Conservation (phyloP, 1,140 invertebrate genomes). For the Drosophila rufa region DNA sequence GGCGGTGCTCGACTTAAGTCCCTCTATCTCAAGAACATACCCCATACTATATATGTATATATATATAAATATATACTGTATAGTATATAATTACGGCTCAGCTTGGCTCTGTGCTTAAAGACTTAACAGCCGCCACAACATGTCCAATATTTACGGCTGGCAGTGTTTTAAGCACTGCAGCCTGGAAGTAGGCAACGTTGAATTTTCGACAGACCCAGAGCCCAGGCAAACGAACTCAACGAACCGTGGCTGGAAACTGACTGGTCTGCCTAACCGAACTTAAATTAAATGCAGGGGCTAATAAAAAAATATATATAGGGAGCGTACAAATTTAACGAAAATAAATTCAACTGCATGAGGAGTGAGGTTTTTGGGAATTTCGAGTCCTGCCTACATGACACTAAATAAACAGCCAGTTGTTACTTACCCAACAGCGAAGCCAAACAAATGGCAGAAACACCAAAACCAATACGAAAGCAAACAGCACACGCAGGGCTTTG, state of each 20-base stretch:
- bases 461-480: slow-evolving; percentile 72
- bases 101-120: slow-evolving; percentile 24
- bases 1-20: slow-evolving; percentile 21
- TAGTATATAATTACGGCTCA: slow-evolving; percentile 36
- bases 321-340: slow-evolving; percentile 68
- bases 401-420: slow-evolving; percentile 81
- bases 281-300: slow-evolving; percentile 67
- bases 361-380: slow-evolving; percentile 3
- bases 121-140: slow-evolving; percentile 1
- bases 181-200: slow-evolving; percentile 67
- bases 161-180: slow-evolving; percentile 40
- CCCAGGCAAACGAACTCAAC: slow-evolving; percentile 30
- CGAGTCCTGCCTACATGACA: slow-evolving; percentile 68
- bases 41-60: neutral
- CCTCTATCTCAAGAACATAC: slow-evolving; percentile 5
- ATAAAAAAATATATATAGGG: slow-evolving; percentile 45
- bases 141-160: slow-evolving; percentile 46
- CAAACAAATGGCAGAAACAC: slow-evolving; percentile 67
- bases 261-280: slow-evolving; percentile 55
- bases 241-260: slow-evolving; percentile 31
- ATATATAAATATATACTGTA: neutral
- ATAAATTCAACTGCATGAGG: slow-evolving; percentile 50
- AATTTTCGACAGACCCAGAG: slow-evolving; percentile 3
- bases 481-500: slow-evolving; percentile 33
- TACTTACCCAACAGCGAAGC: slow-evolving; percentile 79